Percentiles rank a stretch among this genome's conserved stretches.
Evolutionary conservation across 1,140 invertebrate genomes (phyloP).

Genomic region (Drosophila sechellia): DNA sequence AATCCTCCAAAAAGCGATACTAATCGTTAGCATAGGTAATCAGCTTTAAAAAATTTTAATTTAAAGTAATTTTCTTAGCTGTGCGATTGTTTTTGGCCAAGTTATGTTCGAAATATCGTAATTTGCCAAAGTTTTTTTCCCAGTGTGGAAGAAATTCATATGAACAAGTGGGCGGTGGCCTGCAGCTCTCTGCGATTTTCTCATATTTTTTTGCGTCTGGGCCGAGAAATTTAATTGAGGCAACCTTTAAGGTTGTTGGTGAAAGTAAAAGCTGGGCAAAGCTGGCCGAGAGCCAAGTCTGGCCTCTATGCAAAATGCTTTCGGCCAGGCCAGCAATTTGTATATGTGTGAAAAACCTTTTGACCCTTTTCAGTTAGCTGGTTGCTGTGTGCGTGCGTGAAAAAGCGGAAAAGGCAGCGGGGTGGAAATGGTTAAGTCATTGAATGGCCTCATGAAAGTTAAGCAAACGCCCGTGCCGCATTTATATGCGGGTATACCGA

Average conservation of each 20-base stretch:
- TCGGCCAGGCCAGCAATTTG: constrained; percentile 64
- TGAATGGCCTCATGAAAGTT: constrained; percentile 75
- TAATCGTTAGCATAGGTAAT: too few species aligned
- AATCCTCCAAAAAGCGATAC: too few species aligned
- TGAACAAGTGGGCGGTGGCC: constrained; percentile 23
- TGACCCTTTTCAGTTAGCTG: constrained; percentile 31
- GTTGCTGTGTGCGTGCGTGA: constrained; percentile 15
- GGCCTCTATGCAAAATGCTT: constrained; percentile 64
- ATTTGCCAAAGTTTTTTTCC: neutral
- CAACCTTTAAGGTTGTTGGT: constrained; percentile 66
- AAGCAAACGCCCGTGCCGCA: constrained; percentile 37
- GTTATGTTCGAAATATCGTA: neutral
- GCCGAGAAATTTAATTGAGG: constrained; percentile 74
- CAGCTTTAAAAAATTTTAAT: too few species aligned
- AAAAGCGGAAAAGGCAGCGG: constrained; percentile 48
- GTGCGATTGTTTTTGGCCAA: too few species aligned
- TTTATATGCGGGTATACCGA: constrained; percentile 38
- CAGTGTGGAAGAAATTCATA: constrained; percentile 27
- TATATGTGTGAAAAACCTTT: constrained; percentile 62
- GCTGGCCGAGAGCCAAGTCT: constrained; percentile 34
- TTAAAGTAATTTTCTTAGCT: too few species aligned
- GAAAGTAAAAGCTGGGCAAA: neutral
- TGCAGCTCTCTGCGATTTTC: constrained; percentile 18
- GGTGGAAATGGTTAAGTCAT: constrained; percentile 72
- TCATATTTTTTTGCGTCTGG: constrained; percentile 39